Evolutionary conservation across 2,888 invertebrate genomes (phyloP), one percentile per base, ranked within the genome.

Genomic region (Drosophila tripunctata): DNA sequence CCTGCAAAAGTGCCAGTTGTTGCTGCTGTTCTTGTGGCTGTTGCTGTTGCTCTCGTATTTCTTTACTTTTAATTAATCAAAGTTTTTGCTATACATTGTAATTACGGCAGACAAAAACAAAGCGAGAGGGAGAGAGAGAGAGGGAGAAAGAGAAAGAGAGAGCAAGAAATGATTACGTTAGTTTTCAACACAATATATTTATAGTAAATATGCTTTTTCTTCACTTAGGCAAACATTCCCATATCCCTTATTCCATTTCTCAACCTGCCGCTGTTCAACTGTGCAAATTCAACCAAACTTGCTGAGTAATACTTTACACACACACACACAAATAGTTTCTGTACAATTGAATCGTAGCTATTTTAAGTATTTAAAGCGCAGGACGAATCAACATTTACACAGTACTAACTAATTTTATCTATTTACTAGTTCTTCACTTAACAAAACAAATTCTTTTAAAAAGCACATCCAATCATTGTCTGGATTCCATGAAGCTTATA

Each of bases 1-100:
- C 41, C 22, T 47, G 40, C 35, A 12, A 36, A 10, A 21, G 33
- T n/a, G 40, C 21, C n/a, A 22, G 21, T 48, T 62, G 43, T 19
- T 21, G 38, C 50, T 40, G 41, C 31, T 19, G 36, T 21, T 57
- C 21, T 21, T 43, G 48, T 30, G 8, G 43, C 36, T 31, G 36
- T 31, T 45, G 33, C 47, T 60, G 54, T 43, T 60, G 56, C 44
- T 65, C 40, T 45, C 19, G 51, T 50, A 45, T 47, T 45, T 31
- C 63, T 82, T 65, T 67, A 64, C 52, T 80, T 80, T 82, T 67
- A 83, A 82, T 86, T 86, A 68, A 83, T 79, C 65, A 73, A 83
- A 82, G 69, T 76, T 81, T 55, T 64, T 76, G 62, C 84, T 79
- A 35, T 56, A 67, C 56, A 75, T 81, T 78, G 78, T 71, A 68